phyloP scores from a whole-genome alignment of 2,888 invertebrate species.

The Andrena bucephala region DNA sequence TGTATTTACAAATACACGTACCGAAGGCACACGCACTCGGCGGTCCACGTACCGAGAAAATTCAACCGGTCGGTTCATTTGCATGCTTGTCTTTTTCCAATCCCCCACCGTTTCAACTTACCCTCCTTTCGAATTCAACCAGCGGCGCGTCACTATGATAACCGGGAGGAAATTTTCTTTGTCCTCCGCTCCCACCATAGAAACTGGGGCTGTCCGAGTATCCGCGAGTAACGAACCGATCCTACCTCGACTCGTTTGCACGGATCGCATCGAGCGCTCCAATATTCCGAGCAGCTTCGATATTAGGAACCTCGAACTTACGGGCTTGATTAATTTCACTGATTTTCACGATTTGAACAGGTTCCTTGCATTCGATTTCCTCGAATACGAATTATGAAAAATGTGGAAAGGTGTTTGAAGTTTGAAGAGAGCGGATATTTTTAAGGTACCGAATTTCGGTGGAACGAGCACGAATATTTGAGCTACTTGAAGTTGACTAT shows the following conservation, averaged over 20 bases:
- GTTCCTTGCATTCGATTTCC: too few species aligned
- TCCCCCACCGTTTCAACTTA: slow-evolving; percentile 58
- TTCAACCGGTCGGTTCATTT: slow-evolving; percentile 76
- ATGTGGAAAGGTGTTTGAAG: too few species aligned
- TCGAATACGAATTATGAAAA: too few species aligned
- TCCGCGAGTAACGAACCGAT: slow-evolving; percentile 3
- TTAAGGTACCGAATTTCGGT: too few species aligned
- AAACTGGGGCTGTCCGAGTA: neutral
- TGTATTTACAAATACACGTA: slow-evolving; percentile 69
- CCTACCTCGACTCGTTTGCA: neutral
- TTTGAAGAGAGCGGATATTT: too few species aligned
- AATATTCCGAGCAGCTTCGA: neutral
- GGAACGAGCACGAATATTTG: too few species aligned
- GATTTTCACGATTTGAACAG: too few species aligned
- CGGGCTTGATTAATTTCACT: too few species aligned
- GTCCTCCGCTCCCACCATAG: slow-evolving; percentile 19
- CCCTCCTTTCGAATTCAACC: slow-evolving; percentile 65
- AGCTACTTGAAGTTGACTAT: too few species aligned
- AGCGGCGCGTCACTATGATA: slow-evolving; percentile 59
- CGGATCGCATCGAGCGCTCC: neutral
- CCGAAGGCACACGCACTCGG: slow-evolving; percentile 46
- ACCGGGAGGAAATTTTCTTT: slow-evolving; percentile 54
- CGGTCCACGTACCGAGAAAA: slow-evolving; percentile 66
- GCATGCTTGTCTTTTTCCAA: slow-evolving; percentile 76
- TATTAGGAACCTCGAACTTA: neutral